Conservation (phyloP, 2,888 invertebrate species). For the Criorhina ranunculi region DNA sequence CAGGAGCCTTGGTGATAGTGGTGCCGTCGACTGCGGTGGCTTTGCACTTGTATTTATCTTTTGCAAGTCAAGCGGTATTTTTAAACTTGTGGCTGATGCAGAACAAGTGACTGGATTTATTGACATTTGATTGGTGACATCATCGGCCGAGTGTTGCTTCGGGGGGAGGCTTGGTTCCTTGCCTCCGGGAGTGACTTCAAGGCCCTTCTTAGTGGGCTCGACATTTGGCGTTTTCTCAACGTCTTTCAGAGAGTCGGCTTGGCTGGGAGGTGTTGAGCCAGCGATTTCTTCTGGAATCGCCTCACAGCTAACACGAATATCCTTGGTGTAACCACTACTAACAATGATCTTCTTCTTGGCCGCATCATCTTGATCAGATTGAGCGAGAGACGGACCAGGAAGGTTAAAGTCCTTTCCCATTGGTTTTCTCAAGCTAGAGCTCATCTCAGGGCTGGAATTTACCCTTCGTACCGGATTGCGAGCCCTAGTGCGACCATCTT, state of each 20-base stretch:
- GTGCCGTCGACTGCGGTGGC: conserved; percentile 88
- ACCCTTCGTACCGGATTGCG: conserved; percentile 94
- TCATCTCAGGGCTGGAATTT: conserved; percentile 97
- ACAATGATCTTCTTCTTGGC: conserved; percentile 85
- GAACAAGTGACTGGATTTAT: conserved; percentile 81
- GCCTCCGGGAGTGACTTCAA: conserved; percentile 12
- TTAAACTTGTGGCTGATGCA: conserved; percentile 81
- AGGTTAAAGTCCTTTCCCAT: conserved; percentile 65
- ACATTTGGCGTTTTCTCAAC: conserved; percentile 73
- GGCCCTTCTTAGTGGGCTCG: conserved; percentile 18
- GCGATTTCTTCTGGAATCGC: conserved; percentile 95
- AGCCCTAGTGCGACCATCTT: conserved; percentile 85
- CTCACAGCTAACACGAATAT: conserved; percentile 94
- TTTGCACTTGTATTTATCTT: conserved; percentile 84
- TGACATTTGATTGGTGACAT: conserved; percentile 80
- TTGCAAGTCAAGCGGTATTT: conserved; percentile 79
- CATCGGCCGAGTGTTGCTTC: conserved; percentile 84
- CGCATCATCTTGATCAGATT: conserved; percentile 79
- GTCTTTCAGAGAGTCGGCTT: conserved; percentile 82
- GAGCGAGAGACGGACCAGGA: conserved; percentile 69
- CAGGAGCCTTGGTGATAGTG: conserved; percentile 85
- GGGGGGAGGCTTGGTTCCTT: conserved; percentile 79
- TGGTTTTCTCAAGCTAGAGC: conserved; percentile 90
- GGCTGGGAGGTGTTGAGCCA: conserved; percentile 89
- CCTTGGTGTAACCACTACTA: conserved; percentile 87